Base-by-base conservation (phyloP, 1,140 invertebrate species). In the Neodiprion lecontei region DNA sequence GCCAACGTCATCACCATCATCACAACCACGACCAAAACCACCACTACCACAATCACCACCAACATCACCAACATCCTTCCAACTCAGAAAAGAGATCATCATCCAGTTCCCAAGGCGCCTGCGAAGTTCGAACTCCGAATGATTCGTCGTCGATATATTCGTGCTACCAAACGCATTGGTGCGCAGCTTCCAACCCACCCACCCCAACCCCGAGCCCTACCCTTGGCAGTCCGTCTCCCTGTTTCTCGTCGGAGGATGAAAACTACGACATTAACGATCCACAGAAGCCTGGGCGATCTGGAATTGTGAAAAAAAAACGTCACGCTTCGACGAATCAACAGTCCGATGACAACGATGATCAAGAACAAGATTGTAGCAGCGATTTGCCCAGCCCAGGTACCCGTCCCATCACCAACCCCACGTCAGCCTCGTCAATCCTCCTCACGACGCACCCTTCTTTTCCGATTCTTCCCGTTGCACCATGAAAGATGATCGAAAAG, bases 371-470 rank as follows among this genome's bases (percentile, higher is more conserved):
- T 75, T 80, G 80, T 86, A 82, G 81, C 81, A 80, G 86, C 84
- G 82, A 81, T 75, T 85, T 88, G 84, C 85, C 86, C 72, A 88
- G 85, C 87, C 86, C 87, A 88, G 87, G 86, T 88, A 88, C 80
- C 85, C 82, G 77, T 86, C 82, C 82, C 82, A 80, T 77, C 82
- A 84, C 81, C 82, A 81, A 79, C 83, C 79, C 79, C 12, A 40
- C 40, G 70, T 23, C 70, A n/a, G 14, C n/a, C 70, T 48, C 70
- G 40, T 50, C 70, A 14, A 47, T 47, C 21, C 68, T 23, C 14
- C 11, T 28, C 21, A 69, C 68, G 47, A 12, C 21, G 68, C 21
- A 69, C 11, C 11, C 53, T 17, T 14, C 11, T 61, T 3, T 14
- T 61, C 53, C 53, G n/a, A 61, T 17, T 12, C 11, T 61, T 61